Base-by-base conservation (phyloP, 2,888 invertebrate genomes). In the Icerya purchasi region DNA sequence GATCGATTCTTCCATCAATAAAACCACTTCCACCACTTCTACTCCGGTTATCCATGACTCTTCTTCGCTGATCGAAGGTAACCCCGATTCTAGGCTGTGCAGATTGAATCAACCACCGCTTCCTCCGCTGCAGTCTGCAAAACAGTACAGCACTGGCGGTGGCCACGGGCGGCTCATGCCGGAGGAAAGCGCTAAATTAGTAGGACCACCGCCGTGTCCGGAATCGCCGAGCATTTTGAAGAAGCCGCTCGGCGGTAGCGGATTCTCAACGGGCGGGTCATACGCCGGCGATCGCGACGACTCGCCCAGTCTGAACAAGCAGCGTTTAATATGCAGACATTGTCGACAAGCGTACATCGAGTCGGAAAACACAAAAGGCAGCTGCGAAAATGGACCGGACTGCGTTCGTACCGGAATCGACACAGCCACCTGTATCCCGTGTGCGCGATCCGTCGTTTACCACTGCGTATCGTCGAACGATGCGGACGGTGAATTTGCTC, bases 391-490 rank as follows among this genome's bases (percentile, higher is more conserved):
- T 71, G 91, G 91, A 1, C 93, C 93, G 0, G 92, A 93, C 74
- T 79, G 81, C 68, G 80, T 84, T 69, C 79, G 79, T 65, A 77
- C 82, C 23, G 84, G 87, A 67, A 84, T 93, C 67, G 84, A 91
- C 70, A 77, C 78, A 60, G 79, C 88, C 54, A 81, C 86, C 55
- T 92, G 93, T 70, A 82, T 93, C 68, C 79, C 82, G 65, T 88
- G 90, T 72, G 90, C 92, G 20, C 83, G 84, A 72, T 86, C 90
- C 68, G 81, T 92, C 80, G 76, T 91, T 68, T 93, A 92, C 75
- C 92, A 93, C 75, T 93, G 93, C 72, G 85, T 89, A 80, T 80
- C 87, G 65, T 90, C 91, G 72, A 80, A 86, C 1, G 92, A 92
- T 69, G 36, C 14, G 5, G 36, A 5, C 14, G 91, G 89, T 1